These are phyloP conservation scores for Xenopus tropicalis DNA, from an alignment of 2,113 vertebrate genomes.

Conservation along the genomic window UCB_Xtro_10.0 CM004443.2:208526501-208527000, in stretches of 20 bases:
- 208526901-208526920: too few species aligned
- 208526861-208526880: too few species aligned
- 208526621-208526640: conserved; percentile 83
- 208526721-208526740: conserved; percentile 76
- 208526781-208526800: too few species aligned
- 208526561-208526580: conserved; percentile 77
- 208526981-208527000: too few species aligned
- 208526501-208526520: conserved; percentile 68
- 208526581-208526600: conserved; percentile 78
- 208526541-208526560: conserved; percentile 76
- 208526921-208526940: too few species aligned
- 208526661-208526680: conserved; percentile 76
- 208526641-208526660: conserved; percentile 81
- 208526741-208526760: conserved; percentile 61
- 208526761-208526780: conserved; percentile 35
- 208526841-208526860: too few species aligned
- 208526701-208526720: conserved; percentile 79
- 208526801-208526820: too few species aligned
- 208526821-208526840: too few species aligned
- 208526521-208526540: conserved; percentile 85
- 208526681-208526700: conserved; percentile 81
- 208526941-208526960: too few species aligned
- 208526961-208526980: too few species aligned
- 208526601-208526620: conserved; percentile 82
- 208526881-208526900: too few species aligned